Conservation (phyloP, 2,888 invertebrate species). For the Athalia circularis region DNA sequence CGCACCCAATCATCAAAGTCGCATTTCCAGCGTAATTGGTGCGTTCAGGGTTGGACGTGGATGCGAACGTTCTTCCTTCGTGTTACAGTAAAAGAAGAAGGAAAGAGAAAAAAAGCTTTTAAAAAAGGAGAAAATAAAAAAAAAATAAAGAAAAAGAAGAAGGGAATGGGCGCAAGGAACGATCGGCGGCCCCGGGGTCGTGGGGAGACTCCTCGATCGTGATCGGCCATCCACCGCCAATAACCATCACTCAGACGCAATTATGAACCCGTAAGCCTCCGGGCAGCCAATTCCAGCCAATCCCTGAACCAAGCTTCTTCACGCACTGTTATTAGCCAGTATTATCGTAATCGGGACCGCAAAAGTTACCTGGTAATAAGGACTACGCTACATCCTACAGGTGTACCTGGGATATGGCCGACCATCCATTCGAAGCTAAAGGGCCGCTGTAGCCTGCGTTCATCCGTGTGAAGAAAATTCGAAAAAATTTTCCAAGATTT, state of each 20-base stretch:
- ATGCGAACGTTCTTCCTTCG: conserved; percentile 10
- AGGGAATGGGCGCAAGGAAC: conserved; percentile 41
- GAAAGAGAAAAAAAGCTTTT: conserved; percentile 31
- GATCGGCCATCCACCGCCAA: conserved; percentile 63
- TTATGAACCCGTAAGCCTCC: conserved; percentile 62
- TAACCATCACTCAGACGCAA: conserved; percentile 70
- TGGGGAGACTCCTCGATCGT: conserved; percentile 61
- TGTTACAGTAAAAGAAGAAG: background rate
- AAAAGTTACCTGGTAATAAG: conserved; percentile 52
- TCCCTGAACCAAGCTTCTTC: conserved; percentile 50
- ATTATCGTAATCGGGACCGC: conserved; percentile 67
- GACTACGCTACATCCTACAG: conserved; percentile 30
- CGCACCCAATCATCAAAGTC: conserved; percentile 72
- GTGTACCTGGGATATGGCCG: background rate
- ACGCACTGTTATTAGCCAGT: conserved; percentile 71
- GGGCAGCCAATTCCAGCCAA: conserved; percentile 70
- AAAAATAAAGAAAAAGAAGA: conserved; percentile 30
- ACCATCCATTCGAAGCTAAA: background rate
- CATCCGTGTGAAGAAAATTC: background rate
- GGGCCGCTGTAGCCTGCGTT: background rate
- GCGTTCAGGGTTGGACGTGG: conserved; percentile 61
- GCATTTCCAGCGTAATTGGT: conserved; percentile 71
- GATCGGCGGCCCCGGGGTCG: conserved; percentile 63
- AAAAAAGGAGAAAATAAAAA: conserved; percentile 1
- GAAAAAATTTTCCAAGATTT: background rate